phyloP scores from a whole-genome alignment of 2,113 vertebrate species.

The Alosa alosa region DNA sequence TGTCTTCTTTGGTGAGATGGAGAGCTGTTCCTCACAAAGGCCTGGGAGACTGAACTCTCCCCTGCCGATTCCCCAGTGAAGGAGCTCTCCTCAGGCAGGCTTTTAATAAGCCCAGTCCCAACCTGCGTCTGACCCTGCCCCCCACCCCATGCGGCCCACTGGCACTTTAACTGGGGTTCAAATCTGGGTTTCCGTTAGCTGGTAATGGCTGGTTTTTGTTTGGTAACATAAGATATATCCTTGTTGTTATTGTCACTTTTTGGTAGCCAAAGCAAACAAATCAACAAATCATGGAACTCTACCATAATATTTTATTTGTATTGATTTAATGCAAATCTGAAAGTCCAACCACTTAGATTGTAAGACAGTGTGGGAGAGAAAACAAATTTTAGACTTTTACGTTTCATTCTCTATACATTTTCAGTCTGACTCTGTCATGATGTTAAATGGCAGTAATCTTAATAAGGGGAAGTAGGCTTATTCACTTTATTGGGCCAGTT shows the following conservation, averaged over 20 bases:
- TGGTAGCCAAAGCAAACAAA: too few species aligned
- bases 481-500: too few species aligned
- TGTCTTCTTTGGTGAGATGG: conserved; percentile 43
- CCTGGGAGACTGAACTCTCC: conserved; percentile 60
- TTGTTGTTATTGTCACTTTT: neutral
- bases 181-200: conserved; percentile 49
- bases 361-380: too few species aligned
- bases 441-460: too few species aligned
- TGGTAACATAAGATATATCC: neutral
- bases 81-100: conserved; percentile 67
- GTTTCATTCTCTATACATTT: too few species aligned
- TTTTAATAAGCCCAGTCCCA: conserved; percentile 54
- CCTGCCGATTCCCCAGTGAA: conserved; percentile 64
- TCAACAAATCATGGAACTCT: too few species aligned
- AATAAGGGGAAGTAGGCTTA: too few species aligned
- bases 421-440: too few species aligned
- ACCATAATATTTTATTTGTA: too few species aligned
- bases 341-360: too few species aligned
- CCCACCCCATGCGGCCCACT: conserved; percentile 17
- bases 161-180: conserved; percentile 55
- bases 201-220: conserved; percentile 60
- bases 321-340: too few species aligned
- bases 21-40: conserved; percentile 68
- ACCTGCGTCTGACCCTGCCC: conserved; percentile 19
- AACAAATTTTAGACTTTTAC: too few species aligned